These are phyloP conservation scores for Pogonocichla stellata DNA, from an alignment of 2,113 vertebrate genomes.

Conservation along the genomic window DNA sequence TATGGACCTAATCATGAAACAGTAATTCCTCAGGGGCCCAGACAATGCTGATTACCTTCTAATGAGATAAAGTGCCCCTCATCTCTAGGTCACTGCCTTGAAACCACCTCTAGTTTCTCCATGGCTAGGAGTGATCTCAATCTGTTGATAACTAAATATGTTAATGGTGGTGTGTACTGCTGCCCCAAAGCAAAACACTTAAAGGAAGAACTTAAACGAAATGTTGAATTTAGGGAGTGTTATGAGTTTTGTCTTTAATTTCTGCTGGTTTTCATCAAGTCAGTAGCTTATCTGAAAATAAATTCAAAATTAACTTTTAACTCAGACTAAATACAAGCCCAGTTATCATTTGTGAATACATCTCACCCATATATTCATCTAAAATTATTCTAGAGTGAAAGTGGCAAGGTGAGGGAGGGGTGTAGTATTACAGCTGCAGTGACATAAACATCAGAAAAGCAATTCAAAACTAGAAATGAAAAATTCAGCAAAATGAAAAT, in stretches of 20 bases:
- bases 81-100: background rate
- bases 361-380: background rate
- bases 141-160: background rate
- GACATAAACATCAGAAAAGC: background rate
- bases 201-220: background rate
- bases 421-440: background rate
- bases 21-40: background rate
- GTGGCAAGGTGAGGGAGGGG: accelerated
- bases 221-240: background rate
- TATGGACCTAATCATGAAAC: background rate
- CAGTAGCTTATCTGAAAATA: background rate
- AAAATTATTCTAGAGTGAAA: background rate
- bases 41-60: background rate
- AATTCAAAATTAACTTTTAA: background rate
- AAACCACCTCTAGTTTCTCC: background rate
- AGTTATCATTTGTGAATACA: background rate
- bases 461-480: background rate
- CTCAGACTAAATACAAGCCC: background rate
- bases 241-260: background rate
- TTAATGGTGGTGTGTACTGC: background rate
- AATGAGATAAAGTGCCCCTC: background rate
- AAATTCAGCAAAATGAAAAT: background rate
- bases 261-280: background rate
- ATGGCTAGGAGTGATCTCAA: background rate
- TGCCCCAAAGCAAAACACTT: background rate